Evolutionary conservation across 2,888 invertebrate species (phyloP), one percentile per base, ranked within the genome.

Genomic region (Pristionchus fissidentatus): DNA sequence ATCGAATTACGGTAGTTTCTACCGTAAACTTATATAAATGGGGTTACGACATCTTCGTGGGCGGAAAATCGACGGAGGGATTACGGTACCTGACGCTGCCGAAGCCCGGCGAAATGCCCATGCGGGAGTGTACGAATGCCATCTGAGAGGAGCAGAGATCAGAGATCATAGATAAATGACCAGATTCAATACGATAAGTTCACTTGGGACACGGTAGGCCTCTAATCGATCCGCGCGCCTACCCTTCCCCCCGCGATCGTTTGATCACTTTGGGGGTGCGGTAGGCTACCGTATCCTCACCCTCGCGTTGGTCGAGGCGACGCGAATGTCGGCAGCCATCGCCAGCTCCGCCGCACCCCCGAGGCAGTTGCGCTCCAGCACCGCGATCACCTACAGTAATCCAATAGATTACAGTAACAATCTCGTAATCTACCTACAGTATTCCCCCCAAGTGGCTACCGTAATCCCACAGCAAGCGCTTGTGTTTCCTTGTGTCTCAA

Each of bases 21-120:
- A 38, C 38, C 38, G 5, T n/a, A n/a, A n/a, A n/a, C n/a, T n/a
- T n/a, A n/a, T n/a, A 52, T 52, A 52, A 52, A 4, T 13, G 52
- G 3, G 52, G 3, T 13, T 62, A 62, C 62, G n/a, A 35, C 35
- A 62, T 35, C 62, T 35, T 35, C 5, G 26, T 26, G 26, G n/a
- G 3, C 35, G 22, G 1, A 32, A 66, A 32, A 38, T 38, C 35
- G 1, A n/a, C n/a, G 52, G n/a, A 57, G 29, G 3, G 26, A 29
- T 2, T 57, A 26, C 15, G 7, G 60, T 22, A 79, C 79, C 79
- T 35, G 15, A 79, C 79, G 43, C 55, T 79, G 79, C 79, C 79
- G 79, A 79, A 79, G 52, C 79, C 79, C 32, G 79, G 79, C 41
- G 79, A 55, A 41, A 79, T 79, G 52, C 79, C 79, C 55, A 79